Percentiles rank a stretch among this genome's conserved stretches.
phyloP scores from a whole-genome alignment of 2,113 vertebrate species.

The Bothrops jararaca region DNA sequence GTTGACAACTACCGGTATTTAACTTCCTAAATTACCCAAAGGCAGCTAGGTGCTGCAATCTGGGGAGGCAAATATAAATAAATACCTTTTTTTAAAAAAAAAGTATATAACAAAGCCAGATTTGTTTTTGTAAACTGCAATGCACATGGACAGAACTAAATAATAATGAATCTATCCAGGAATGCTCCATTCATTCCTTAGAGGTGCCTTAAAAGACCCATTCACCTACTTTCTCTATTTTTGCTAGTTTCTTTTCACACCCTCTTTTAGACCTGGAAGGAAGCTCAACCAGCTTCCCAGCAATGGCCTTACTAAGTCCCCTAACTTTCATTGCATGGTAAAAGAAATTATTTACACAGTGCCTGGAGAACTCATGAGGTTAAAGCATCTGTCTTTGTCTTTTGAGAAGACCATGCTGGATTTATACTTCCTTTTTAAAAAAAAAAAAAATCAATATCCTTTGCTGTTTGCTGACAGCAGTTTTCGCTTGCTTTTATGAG shows the following conservation, averaged over 20 bases:
- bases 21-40: not conserved
- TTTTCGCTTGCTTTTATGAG: constrained; percentile 66
- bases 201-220: not conserved
- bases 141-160: not conserved
- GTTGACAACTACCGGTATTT: not conserved
- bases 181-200: not conserved
- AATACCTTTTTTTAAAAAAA: not conserved
- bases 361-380: constrained; percentile 42
- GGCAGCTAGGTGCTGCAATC: not conserved
- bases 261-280: constrained; percentile 1
- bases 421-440: constrained; percentile 25
- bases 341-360: constrained; percentile 48
- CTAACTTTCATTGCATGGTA: constrained; percentile 40
- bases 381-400: constrained; percentile 33
- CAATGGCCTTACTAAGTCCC: not conserved
- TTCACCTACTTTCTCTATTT: not conserved
- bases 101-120: not conserved
- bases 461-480: constrained; percentile 58
- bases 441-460: constrained; percentile 42
- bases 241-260: not conserved
- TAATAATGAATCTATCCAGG: not conserved
- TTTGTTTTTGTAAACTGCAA: not conserved
- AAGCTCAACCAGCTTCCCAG: constrained; percentile 8
- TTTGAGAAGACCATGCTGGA: constrained; percentile 47
- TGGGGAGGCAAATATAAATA: not conserved